Base-by-base conservation (phyloP, 1,140 invertebrate genomes). In the Drosophila bocqueti region DNA sequence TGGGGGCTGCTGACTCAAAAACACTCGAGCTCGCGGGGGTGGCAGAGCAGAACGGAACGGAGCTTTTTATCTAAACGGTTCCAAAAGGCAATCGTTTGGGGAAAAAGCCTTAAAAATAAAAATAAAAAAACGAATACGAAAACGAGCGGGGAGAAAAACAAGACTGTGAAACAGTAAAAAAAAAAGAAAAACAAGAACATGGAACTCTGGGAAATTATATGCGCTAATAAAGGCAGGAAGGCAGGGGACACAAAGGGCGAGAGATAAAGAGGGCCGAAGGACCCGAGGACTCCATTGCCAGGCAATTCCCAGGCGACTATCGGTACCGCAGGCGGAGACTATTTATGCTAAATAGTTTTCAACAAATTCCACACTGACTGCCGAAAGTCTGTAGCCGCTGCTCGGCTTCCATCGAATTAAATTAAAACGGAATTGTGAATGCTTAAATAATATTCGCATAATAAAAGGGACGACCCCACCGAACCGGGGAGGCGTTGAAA, bases 321-420 rank as follows among this genome's bases (percentile, higher is more conserved):
- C 66, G 72, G 76, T 59, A 82, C 80, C 80, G 69, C 68, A 84
- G 67, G 55, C 63, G 54, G 78, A 83, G 85, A 90, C 79, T 90
- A 85, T 90, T 90, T 90, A 90, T 90, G 85, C 82, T 91, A 90
- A 90, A 91, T 90, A 90, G 81, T 90, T 90, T 75, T 71, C 38
- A 62, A 67, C 52, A 63, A 79, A 81, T 76, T 84, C 76, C 72
- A 73, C 55, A 64, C 50, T 66, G 50, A 67, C 61, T 50, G 54
- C 49, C 47, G 42, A 57, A 72, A 64, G 62, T 62, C 50, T 63
- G 55, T 52, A 52, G 50, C 26, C 21, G 49, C 7, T 18, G 49
- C 26, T n/a, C 26, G 49, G 26, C 46, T 16, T 24, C 42, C 31
- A 79, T 74, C 83, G 83, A 87, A 87, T 87, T 87, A 87, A 87